Evolutionary conservation across 2,113 vertebrate genomes (phyloP).

Genomic region (Marmota flaviventris): DNA sequence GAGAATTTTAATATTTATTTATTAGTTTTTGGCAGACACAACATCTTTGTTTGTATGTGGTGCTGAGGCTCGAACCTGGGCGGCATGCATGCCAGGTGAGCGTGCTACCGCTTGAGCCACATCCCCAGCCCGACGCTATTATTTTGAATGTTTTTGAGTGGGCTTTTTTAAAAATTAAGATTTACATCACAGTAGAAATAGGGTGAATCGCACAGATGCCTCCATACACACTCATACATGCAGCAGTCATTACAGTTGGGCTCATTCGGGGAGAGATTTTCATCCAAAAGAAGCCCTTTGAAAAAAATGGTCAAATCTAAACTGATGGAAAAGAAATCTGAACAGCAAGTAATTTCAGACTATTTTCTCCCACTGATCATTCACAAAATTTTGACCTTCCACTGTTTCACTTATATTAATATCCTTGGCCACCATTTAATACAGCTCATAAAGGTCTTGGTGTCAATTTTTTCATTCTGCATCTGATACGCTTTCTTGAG

Average conservation of each 20-base stretch:
- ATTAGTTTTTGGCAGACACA: too few relatives aligned
- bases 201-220: neutral
- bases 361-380: neutral
- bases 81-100: too few relatives aligned
- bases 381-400: neutral
- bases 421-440: neutral
- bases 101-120: too few relatives aligned
- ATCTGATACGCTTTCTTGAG: neutral
- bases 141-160: neutral
- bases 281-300: neutral
- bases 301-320: neutral
- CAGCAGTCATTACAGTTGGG: neutral
- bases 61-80: too few relatives aligned
- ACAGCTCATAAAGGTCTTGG: neutral
- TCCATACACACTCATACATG: too few relatives aligned
- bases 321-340: neutral
- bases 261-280: neutral
- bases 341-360: neutral
- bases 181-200: neutral
- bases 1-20: too few relatives aligned
- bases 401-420: neutral
- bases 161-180: neutral
- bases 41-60: too few relatives aligned
- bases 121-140: too few relatives aligned
- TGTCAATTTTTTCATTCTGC: neutral